Evolutionary conservation across 2,888 invertebrate species (phyloP).

Genomic region (Thysanoteuthis rhombus): DNA sequence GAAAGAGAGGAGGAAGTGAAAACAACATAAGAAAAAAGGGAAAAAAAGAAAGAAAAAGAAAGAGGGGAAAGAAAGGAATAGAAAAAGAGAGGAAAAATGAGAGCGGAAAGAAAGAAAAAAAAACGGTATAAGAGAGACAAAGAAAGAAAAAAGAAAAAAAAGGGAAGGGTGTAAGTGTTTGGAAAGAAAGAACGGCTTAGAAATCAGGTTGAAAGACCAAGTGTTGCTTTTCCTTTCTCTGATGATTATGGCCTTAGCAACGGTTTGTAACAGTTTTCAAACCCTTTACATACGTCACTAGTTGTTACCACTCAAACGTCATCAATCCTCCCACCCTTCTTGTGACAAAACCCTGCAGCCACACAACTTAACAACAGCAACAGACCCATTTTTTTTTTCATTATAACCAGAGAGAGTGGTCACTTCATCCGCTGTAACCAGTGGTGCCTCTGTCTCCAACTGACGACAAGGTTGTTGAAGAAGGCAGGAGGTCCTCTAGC

Average conservation of each 20-base stretch:
- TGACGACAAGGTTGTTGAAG: conserved; percentile 12
- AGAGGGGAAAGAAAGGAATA: not conserved
- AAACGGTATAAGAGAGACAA: not conserved
- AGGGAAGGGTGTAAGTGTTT: not conserved
- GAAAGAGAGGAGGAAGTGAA: not conserved
- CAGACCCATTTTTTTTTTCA: not conserved
- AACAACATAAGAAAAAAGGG: not conserved
- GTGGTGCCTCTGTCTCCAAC: not conserved
- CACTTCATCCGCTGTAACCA: not conserved
- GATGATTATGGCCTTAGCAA: not conserved
- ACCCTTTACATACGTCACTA: not conserved
- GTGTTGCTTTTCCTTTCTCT: no score
- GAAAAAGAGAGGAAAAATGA: not conserved
- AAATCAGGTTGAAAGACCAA: not conserved
- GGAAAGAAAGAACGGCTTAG: not conserved
- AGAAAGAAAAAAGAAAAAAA: not conserved
- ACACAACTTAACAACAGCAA: not conserved
- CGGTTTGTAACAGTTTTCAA: not conserved
- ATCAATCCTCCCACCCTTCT: not conserved
- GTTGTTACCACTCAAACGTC: not conserved
- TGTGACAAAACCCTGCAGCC: not conserved
- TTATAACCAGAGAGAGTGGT: not conserved
- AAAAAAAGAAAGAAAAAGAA: not conserved
- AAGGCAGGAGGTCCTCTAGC: not conserved
- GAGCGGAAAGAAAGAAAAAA: not conserved